Base-by-base conservation (phyloP, 2,888 invertebrate genomes). In the Tromatobia lineatoria region DNA sequence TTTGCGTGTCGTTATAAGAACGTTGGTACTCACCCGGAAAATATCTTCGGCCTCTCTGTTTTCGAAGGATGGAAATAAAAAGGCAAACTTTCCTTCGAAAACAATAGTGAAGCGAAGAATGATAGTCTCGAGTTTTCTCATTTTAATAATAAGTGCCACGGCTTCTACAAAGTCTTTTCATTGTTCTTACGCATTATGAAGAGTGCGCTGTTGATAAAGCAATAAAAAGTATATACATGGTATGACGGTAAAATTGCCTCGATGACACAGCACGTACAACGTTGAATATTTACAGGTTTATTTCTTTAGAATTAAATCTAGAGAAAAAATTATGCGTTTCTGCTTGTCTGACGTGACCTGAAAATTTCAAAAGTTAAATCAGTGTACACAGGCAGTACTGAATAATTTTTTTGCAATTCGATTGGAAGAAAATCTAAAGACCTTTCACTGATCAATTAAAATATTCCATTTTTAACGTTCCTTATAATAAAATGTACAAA, bases 101-200 rank as follows among this genome's bases (percentile, higher is more conserved):
- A 84, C 78, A 81, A 81, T 77, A 18, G 69, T 18, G 59, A n/a
- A 11, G 18, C 20, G 54, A 25, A 18, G 47, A 69, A 84, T 78
- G 59, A 80, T 77, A 77, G 71, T 84, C 71, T 67, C 52, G 80
- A 80, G 77, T 80, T 80, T 78, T 80, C 83, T 84, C 80, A 84
- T 80, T 80, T 74, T 47, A 45, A 59, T 59, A 73, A 71, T 76
- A 76, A 83, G 76, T 73, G 52, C 52, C 47, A n/a, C 6, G 47
- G 47, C 70, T 29, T 29, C 29, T 71, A 34, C 13, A 47, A 71
- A 57, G 42, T 66, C 69, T 78, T 29, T 66, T 69, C 59, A 69
- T 52, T 69, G 11, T 69, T 59, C 15, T 25, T n/a, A 50, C 70
- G 25, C 57, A 76, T 71, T 71, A 42, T 10, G 10, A 18, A 34